Evolutionary conservation across 2,113 vertebrate genomes (phyloP), one percentile per base, ranked within the genome.

Genomic region (Tenrec ecaudatus): DNA sequence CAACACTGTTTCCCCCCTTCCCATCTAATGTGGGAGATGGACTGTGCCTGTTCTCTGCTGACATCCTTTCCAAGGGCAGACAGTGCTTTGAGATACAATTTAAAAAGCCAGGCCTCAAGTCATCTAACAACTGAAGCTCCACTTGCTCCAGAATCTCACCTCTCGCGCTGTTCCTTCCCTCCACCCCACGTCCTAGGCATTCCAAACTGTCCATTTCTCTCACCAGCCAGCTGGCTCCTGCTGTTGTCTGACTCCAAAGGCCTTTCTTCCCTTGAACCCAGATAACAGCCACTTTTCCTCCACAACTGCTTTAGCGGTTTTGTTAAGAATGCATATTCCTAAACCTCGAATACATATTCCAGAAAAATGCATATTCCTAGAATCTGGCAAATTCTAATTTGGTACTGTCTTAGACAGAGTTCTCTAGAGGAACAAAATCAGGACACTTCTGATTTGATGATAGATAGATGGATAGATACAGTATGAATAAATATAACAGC

Each of bases 331-430:
- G 20, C 1, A 0, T 77, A 22, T 64, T 89, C 27, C 36, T 33
- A 38, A 29, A 33, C 68, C 71, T 89, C 47, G 82, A 89, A 86
- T 89, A 29, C 1, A 0, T 77, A 22, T 64, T 89, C 27, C 36
- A 47, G 43, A 47, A 47, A 86, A 89, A 86, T 89, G 23, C 1
- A 0, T 77, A 22, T 58, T 89, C 27, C 36, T 33, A 38, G 33
- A 40, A 40, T 62, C 71, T 89, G 16, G 53, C 86, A 62, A 88
- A 85, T 93, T 86, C 47, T 82, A 16, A 77, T 27, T 58, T 10
- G 29, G 38, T 36, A 82, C 31, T 62, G 36, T 4, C 22, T 2
- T 0, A 83, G 17, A 8, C 11, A 57, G 20, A 79, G 31, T 53
- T 47, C 53, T 40, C 40, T 40, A 40, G 40, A 40, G 40, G 7